Conservation (phyloP, 2,888 invertebrate species). For the Standfussiana lucernea region DNA sequence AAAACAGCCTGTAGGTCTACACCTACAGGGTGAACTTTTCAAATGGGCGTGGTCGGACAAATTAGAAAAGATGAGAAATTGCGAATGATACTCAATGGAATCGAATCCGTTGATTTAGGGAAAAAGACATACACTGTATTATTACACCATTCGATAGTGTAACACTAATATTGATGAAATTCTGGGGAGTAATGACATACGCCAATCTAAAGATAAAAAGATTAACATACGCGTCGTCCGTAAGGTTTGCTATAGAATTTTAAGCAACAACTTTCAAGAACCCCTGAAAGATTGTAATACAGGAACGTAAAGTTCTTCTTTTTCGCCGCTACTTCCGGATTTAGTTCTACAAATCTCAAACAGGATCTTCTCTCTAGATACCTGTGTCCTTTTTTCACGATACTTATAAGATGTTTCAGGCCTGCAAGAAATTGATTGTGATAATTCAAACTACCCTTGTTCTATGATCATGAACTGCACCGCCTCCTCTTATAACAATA, state of each 20-base stretch:
- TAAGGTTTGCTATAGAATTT: slow-evolving; percentile 69
- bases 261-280: slow-evolving; percentile 82
- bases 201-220: not conserved
- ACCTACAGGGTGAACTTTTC: no score
- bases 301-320: slow-evolving; percentile 75
- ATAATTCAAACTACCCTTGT: not conserved
- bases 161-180: no score
- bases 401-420: slow-evolving; percentile 75
- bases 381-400: slow-evolving; percentile 76
- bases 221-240: slow-evolving; percentile 77
- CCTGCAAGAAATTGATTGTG: slow-evolving; percentile 61
- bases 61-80: no score
- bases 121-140: no score
- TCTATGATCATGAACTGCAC: not conserved
- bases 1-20: no score
- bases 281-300: slow-evolving; percentile 81
- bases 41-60: no score
- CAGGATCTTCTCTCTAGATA: slow-evolving; percentile 79
- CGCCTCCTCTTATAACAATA: no score
- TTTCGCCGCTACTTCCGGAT: slow-evolving; percentile 70
- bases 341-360: slow-evolving; percentile 76
- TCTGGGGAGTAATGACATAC: no score
- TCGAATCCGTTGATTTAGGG: no score
- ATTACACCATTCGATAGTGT: no score
- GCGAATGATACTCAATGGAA: no score